Evolutionary conservation across 2,888 invertebrate species (phyloP).

Genomic region (Malacosoma neustria): DNA sequence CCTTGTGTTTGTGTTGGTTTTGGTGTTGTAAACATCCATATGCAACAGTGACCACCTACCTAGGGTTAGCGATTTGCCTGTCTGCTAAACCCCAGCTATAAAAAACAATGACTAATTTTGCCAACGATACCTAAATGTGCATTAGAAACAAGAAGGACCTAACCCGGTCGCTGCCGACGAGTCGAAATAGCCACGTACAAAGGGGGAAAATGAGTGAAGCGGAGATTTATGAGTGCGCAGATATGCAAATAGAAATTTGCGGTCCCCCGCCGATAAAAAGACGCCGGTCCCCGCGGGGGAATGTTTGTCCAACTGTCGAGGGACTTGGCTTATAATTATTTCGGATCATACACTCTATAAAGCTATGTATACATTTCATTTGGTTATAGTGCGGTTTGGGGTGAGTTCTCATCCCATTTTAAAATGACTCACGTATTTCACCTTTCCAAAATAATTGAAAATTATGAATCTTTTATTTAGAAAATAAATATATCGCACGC

Average conservation of each 20-base stretch:
- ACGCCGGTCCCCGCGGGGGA: slow-evolving; percentile 48
- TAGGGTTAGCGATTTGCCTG: too few relatives aligned
- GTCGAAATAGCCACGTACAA: slow-evolving; percentile 37
- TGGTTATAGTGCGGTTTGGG: not conserved
- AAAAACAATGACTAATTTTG: not conserved
- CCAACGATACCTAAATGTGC: not conserved
- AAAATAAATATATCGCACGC: too few relatives aligned
- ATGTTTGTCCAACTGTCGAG: slow-evolving; percentile 65
- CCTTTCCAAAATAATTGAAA: too few relatives aligned
- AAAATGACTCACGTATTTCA: not conserved
- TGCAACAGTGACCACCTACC: too few relatives aligned
- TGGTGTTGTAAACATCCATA: too few relatives aligned
- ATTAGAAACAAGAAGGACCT: slow-evolving; percentile 8
- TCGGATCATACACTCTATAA: slow-evolving; percentile 31
- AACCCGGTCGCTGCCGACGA: slow-evolving; percentile 29
- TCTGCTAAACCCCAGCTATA: too few relatives aligned
- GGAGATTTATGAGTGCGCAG: slow-evolving; percentile 71
- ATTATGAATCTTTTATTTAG: too few relatives aligned
- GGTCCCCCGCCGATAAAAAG: slow-evolving; percentile 71
- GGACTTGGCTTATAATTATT: slow-evolving; percentile 60
- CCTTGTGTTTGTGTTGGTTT: too few relatives aligned
- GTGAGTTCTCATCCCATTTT: not conserved
- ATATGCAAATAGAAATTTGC: slow-evolving; percentile 74
- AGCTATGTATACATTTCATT: slow-evolving; percentile 2
- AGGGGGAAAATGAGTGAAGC: slow-evolving; percentile 71